Base-by-base conservation (phyloP, 2,888 invertebrate species). In the Micoletzkya japonica region DNA sequence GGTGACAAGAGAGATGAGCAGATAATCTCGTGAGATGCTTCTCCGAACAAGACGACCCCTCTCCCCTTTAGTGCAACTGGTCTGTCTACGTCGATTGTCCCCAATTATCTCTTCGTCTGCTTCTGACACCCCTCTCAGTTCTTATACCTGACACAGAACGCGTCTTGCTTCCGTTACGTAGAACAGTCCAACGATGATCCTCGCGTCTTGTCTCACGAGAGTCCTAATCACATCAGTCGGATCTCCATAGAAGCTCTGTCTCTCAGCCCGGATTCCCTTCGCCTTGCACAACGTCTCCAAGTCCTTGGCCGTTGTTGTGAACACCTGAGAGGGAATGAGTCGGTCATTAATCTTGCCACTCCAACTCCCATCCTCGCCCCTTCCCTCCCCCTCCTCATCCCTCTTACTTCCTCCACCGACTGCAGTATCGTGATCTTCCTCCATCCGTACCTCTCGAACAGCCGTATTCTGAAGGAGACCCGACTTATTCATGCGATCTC, bases 371-470 rank as follows among this genome's bases (percentile, higher is more conserved):
- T n/a, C n/a, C n/a, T 92, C 87, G 93, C 92, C 87, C 94, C 95
- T 63, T 97, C 95, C n/a, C n/a, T n/a, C n/a, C n/a, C n/a, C n/a
- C n/a, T n/a, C n/a, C n/a, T n/a, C n/a, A n/a, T n/a, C 30, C 7
- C 7, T 6, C 4, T 26, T 20, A 66, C 64, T 89, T 99, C 98
- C 87, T 98, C 96, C 7, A 96, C 95, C 87, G 98, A 95, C 86
- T 97, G 96, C 76, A 98, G 88, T 83, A 98, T 97, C 71, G 97
- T 96, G 75, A 98, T 94, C 73, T 94, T 90, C 24, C 93, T 94
- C 98, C 98, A 99, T 54, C 93, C 93, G 86, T 95, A 98, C 87
- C 93, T 94, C 87, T 96, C 91, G 90, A 98, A 93, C 70, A 98
- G 90, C 86, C 93, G 94, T 79, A 98, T 93, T 82, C 98, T 82